Conservation (phyloP, 2,113 vertebrate species). For the Labrus mixtus region DNA sequence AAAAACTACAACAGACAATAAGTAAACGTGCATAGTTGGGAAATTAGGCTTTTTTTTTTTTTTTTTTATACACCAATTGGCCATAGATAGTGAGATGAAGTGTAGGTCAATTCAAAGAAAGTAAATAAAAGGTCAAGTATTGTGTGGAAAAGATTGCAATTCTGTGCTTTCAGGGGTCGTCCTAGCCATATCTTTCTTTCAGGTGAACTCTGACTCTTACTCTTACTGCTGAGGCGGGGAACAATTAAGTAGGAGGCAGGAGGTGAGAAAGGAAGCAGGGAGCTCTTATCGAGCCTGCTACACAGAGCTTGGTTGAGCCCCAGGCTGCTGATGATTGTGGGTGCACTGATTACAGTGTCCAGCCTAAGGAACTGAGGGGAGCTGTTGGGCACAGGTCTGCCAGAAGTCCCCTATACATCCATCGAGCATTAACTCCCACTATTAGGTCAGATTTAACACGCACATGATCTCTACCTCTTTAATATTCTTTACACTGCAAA, state of each 20-base stretch:
- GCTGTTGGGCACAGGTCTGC: conserved; percentile 43
- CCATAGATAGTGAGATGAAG: background rate
- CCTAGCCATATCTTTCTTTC: conserved; percentile 37
- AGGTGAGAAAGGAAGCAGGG: conserved; percentile 41
- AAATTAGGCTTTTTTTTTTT: conserved; percentile 8
- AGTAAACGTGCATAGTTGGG: conserved; percentile 2
- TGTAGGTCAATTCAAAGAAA: conserved; percentile 30
- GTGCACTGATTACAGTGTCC: conserved; percentile 57
- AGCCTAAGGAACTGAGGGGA: conserved; percentile 36
- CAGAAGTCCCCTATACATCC: conserved; percentile 39
- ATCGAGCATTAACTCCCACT: conserved; percentile 37
- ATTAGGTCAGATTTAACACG: conserved; percentile 32
- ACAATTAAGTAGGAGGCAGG: conserved; percentile 49
- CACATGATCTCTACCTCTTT: conserved; percentile 11
- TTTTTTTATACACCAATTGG: background rate
- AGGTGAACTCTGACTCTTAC: conserved; percentile 40
- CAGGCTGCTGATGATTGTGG: conserved; percentile 45
- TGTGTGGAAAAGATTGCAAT: conserved; percentile 27
- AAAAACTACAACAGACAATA: conserved; percentile 5
- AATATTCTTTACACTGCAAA: conserved; percentile 32
- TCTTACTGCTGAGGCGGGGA: conserved; percentile 27
- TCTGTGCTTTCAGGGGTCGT: conserved; percentile 23
- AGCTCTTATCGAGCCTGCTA: conserved; percentile 65
- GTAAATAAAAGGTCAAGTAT: conserved; percentile 15
- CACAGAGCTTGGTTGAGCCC: conserved; percentile 42